phyloP scores from a whole-genome alignment of 2,113 vertebrate genomes.

The Puntigrus tetrazona region DNA sequence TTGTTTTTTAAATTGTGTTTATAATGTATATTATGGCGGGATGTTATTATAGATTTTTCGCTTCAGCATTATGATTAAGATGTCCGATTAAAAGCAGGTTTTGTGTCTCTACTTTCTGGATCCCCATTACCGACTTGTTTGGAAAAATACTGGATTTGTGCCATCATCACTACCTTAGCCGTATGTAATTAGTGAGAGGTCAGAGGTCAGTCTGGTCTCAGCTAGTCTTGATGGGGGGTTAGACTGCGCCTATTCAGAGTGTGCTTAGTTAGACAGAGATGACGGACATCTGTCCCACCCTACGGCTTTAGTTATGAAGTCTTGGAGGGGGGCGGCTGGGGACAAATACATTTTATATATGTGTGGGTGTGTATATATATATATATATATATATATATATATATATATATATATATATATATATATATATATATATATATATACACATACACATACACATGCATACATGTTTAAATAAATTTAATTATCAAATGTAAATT shows the following conservation, averaged over 20 bases:
- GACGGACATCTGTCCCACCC: slow-evolving; percentile 35
- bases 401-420: too few relatives aligned
- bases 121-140: slow-evolving; percentile 22
- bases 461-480: too few relatives aligned
- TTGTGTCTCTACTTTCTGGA: background rate
- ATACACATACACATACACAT: too few relatives aligned
- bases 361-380: too few relatives aligned
- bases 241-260: slow-evolving; percentile 11
- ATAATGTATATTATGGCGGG: background rate
- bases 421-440: too few relatives aligned
- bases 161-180: slow-evolving; percentile 64
- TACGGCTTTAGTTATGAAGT: background rate
- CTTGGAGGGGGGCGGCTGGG: background rate
- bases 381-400: too few relatives aligned
- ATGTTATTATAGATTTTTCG: background rate
- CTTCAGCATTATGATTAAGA: background rate
- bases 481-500: too few relatives aligned
- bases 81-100: background rate
- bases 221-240: slow-evolving; percentile 75
- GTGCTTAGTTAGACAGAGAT: slow-evolving; percentile 36
- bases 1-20: background rate
- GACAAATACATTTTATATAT: background rate
- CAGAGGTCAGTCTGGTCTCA: slow-evolving; percentile 63
- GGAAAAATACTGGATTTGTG: slow-evolving; percentile 45
- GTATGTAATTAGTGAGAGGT: slow-evolving; percentile 70